phyloP scores from a whole-genome alignment of 1,140 invertebrate genomes.

The Agrypnia vestita region DNA sequence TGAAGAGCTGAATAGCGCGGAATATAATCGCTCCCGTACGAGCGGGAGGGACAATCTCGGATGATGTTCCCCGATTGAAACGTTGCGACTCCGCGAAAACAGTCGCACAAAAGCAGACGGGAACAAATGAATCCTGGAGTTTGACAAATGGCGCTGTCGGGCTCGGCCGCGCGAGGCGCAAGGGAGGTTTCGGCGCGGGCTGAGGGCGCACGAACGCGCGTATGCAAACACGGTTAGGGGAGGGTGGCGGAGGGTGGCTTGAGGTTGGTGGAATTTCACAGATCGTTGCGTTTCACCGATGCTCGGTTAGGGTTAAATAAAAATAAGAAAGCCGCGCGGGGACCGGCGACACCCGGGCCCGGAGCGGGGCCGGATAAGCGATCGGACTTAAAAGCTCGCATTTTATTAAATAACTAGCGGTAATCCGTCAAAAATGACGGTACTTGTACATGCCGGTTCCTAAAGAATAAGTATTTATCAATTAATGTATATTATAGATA shows the following conservation, averaged over 20 bases:
- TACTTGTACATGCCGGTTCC: too few relatives aligned
- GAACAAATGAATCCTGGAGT: slow-evolving; percentile 33
- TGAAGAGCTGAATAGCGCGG: neutral
- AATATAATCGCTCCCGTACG: neutral
- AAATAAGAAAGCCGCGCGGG: too few relatives aligned
- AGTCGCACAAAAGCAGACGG: slow-evolving; percentile 26
- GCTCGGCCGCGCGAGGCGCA: neutral
- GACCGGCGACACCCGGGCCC: too few relatives aligned
- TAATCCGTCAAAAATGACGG: too few relatives aligned
- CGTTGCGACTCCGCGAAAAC: slow-evolving; percentile 26
- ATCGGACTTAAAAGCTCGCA: too few relatives aligned
- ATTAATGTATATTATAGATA: too few relatives aligned
- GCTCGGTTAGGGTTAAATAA: slow-evolving; percentile 13
- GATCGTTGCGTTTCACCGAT: slow-evolving; percentile 51
- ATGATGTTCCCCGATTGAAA: slow-evolving; percentile 33
- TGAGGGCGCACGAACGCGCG: slow-evolving; percentile 35
- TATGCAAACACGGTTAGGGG: slow-evolving; percentile 51
- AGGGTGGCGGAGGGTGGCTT: slow-evolving; percentile 29
- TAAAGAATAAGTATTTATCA: too few relatives aligned
- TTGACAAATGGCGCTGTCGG: slow-evolving; percentile 12
- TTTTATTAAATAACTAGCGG: too few relatives aligned
- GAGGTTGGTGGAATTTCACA: slow-evolving; percentile 54
- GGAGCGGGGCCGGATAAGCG: too few relatives aligned
- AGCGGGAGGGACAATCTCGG: slow-evolving; percentile 14
- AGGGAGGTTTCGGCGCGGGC: neutral